These are phyloP conservation scores for Sus scrofa DNA, from an alignment of 2,113 vertebrate species.

Conservation along the genomic window DNA sequence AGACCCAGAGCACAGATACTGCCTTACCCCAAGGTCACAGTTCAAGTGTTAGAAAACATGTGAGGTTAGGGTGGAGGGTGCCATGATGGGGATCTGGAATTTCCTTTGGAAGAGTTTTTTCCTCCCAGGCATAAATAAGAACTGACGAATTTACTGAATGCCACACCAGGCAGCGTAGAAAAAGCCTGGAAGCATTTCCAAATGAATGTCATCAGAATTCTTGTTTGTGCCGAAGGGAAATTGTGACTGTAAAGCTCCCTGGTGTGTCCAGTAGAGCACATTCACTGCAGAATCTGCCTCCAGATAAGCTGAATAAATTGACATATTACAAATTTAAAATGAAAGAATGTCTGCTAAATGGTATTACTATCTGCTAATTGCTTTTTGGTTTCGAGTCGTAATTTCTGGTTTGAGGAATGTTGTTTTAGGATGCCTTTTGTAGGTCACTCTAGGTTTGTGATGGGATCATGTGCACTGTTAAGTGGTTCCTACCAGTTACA, in stretches of 20 bases:
- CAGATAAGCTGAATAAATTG: neutral
- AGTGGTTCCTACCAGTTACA: neutral
- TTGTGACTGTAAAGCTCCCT: neutral
- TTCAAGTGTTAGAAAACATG: neutral
- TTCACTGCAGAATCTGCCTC: neutral
- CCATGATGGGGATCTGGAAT: neutral
- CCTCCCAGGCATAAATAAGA: neutral
- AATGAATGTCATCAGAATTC: neutral
- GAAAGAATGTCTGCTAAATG: neutral
- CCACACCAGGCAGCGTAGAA: neutral
- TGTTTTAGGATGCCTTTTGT: no score
- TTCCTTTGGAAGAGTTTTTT: neutral
- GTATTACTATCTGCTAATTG: neutral
- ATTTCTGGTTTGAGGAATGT: neutral
- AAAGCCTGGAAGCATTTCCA: neutral
- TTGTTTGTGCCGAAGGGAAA: neutral
- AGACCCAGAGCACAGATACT: neutral
- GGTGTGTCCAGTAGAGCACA: neutral
- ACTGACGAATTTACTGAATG: no score
- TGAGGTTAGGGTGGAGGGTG: neutral
- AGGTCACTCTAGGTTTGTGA: neutral
- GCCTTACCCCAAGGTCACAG: neutral
- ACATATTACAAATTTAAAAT: neutral
- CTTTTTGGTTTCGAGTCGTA: neutral
- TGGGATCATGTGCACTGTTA: rapidly evolving